Evolutionary conservation across 1,140 invertebrate species (phyloP), one percentile per base, ranked within the genome.

Genomic region (Neelides sp.): DNA sequence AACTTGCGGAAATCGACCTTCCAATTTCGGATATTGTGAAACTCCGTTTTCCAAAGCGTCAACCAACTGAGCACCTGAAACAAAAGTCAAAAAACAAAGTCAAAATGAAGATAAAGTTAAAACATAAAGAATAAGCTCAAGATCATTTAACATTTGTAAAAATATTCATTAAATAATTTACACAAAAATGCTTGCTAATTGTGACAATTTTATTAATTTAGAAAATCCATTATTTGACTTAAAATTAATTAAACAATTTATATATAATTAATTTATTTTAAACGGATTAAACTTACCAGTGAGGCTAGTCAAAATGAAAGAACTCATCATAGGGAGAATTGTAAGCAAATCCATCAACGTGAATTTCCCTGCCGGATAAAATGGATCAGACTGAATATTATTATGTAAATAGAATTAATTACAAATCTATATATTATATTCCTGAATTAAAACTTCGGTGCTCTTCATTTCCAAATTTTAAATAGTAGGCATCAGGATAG

Each of bases 311-410:
- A 91, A 76, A n/a, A 86, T 74, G 1, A 90, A 65, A 0, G 81
- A 79, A 68, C 92, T 87, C 28, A 83, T 68, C 77, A 88, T 83
- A 1, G 87, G 87, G 34, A 92, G 74, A 28, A 92, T 76, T 50
- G 76, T 82, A 2, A 83, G 78, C 17, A 93, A 68, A 69, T 92
- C 87, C 12, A 83, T 72, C 57, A 90, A 75, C 15, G 77, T 84
- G 65, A 93, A 92, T 36, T 79, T 74, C 1, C 89, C 87, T 20
- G 79, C 76, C 2, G 78, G 73, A 60, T 75, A 73, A 34, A 73
- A 62, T 65, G 77, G 68, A 62, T 89, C 85, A 45, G 82, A 84
- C 46, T 85, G 69, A 48, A 90, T n/a, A n/a, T n/a, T n/a, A n/a
- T n/a, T n/a, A n/a, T n/a, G n/a, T n/a, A n/a, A n/a, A n/a, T n/a